Percentiles rank a stretch among this genome's conserved stretches.
These are phyloP conservation scores for Xyrichtys novacula DNA, from an alignment of 2,797 vertebrate species.

Conservation along the genomic window DNA sequence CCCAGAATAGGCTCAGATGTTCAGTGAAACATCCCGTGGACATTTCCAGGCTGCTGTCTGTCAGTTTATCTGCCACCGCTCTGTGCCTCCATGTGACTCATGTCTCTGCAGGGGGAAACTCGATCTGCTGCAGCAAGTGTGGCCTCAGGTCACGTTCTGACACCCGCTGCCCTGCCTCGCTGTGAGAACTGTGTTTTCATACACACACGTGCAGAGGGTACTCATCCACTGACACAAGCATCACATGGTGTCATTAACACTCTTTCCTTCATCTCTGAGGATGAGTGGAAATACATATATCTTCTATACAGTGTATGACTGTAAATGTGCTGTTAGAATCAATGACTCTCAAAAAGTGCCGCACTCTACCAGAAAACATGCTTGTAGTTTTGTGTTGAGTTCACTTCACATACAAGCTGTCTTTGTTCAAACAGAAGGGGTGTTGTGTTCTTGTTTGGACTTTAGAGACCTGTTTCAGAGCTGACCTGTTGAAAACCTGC, in stretches of 20 bases:
- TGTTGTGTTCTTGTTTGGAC: no score
- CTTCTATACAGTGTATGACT: no score
- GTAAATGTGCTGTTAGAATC: no score
- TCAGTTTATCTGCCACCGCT: neutral
- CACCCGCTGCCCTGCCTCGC: neutral
- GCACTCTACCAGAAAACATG: no score
- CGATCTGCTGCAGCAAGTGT: constrained; percentile 18
- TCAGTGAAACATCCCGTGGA: constrained; percentile 1
- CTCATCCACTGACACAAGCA: constrained; percentile 2
- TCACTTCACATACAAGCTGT: no score
- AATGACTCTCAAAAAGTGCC: no score
- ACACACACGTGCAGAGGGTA: neutral
- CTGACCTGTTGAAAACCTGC: no score
- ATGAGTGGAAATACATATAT: no score
- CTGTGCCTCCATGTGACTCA: constrained; percentile 25
- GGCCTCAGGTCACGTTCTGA: constrained; percentile 37
- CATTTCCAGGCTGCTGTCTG: constrained; percentile 15
- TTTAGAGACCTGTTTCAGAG: no score
- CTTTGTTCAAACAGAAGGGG: no score
- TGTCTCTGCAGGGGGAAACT: constrained; percentile 13
- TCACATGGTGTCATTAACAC: constrained; percentile 1
- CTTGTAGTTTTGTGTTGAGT: no score
- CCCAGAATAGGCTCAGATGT: neutral
- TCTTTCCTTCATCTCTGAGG: neutral
- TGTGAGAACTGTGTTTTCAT: neutral